phyloP scores from a whole-genome alignment of 2,888 invertebrate species.

The Monochamus alternatus region DNA sequence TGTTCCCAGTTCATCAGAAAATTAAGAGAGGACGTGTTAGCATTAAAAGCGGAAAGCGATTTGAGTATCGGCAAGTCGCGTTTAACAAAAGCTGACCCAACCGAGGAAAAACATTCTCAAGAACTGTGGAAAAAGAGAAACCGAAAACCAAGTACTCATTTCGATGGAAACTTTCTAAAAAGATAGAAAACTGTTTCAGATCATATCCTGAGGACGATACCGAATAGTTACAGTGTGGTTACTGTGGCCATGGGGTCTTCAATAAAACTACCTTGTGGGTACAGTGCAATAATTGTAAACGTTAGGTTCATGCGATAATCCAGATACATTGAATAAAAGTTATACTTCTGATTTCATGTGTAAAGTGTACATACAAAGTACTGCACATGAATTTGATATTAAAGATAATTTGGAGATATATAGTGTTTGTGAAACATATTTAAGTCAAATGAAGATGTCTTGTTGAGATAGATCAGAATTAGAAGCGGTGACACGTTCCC shows the following conservation, averaged over 20 bases:
- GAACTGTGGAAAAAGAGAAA: neutral
- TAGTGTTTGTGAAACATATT: neutral
- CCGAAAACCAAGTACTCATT: neutral
- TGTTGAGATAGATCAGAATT: no score
- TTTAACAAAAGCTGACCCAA: neutral
- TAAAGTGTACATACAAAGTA: neutral
- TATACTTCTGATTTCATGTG: neutral
- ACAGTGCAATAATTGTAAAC: neutral
- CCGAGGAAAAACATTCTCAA: neutral
- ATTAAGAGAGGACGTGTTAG: neutral
- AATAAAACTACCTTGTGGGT: neutral
- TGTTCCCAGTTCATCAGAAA: neutral
- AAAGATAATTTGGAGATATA: neutral
- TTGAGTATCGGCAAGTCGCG: neutral
- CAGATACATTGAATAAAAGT: neutral
- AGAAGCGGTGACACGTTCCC: neutral
- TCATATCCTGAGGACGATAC: neutral
- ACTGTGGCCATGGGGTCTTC: neutral
- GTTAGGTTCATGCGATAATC: neutral
- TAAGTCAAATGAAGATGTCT: no score
- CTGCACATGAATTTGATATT: neutral
- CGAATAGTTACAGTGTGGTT: neutral
- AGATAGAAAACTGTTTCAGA: neutral
- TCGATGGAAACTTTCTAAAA: neutral
- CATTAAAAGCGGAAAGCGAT: neutral